Conservation (phyloP, 1,140 invertebrate species). For the Ceratosolen fusciceps region DNA sequence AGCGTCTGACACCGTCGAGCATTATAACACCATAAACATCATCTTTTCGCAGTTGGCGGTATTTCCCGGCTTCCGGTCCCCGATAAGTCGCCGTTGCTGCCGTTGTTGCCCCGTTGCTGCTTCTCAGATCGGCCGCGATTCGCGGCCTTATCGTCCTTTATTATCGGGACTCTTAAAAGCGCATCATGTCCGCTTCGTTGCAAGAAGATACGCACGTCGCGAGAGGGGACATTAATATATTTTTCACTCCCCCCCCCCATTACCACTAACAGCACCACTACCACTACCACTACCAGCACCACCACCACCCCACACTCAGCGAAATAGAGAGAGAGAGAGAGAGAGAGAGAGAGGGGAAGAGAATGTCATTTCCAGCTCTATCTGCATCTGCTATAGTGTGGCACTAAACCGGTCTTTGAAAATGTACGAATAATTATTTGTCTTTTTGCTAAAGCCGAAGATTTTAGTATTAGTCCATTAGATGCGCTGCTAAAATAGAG, state of each 20-base stretch:
- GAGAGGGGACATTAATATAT: constrained; percentile 42
- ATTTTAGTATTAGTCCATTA: constrained; percentile 12
- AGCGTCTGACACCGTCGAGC: constrained; percentile 19
- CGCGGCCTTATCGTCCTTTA: constrained; percentile 32
- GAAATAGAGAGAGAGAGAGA: too few species aligned
- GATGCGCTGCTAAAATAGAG: neutral
- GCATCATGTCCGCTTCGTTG: constrained; percentile 38
- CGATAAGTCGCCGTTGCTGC: neutral
- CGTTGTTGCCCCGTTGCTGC: neutral
- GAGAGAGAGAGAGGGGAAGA: neutral
- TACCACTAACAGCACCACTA: too few species aligned
- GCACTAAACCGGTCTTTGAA: neutral
- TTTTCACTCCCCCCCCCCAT: constrained; percentile 33
- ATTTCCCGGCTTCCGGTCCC: constrained; percentile 33
- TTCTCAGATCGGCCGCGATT: constrained; percentile 32
- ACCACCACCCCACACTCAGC: too few species aligned
- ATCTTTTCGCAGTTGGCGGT: constrained; percentile 27
- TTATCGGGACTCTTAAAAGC: constrained; percentile 46
- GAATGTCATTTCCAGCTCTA: neutral
- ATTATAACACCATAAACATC: constrained; percentile 39
- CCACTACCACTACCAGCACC: too few species aligned
- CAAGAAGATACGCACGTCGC: constrained; percentile 43
- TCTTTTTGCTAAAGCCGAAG: constrained; percentile 8
- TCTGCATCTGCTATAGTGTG: neutral
- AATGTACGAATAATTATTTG: neutral